These are phyloP conservation scores for Acanthurus tractus DNA, from an alignment of 2,797 vertebrate species.

Conservation along the genomic window DNA sequence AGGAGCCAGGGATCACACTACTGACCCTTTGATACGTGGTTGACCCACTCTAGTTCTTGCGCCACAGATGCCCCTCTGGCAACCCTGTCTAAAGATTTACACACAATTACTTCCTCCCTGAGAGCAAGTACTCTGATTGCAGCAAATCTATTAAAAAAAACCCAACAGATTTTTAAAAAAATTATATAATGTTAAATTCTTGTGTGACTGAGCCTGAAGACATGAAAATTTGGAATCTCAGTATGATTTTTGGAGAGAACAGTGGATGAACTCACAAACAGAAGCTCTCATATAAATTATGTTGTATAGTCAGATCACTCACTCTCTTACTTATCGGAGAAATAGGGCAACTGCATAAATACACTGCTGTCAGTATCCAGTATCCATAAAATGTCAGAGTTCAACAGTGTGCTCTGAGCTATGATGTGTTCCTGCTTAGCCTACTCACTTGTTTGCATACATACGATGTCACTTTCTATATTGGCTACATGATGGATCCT, in stretches of 20 bases:
- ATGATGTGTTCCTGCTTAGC: slow-evolving; percentile 16
- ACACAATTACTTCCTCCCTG: background rate
- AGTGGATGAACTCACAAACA: background rate
- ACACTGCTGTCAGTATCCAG: background rate
- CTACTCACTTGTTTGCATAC: slow-evolving; percentile 17
- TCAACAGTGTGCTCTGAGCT: slow-evolving; percentile 13
- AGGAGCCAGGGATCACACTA: too few species aligned
- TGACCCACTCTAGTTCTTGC: too few species aligned
- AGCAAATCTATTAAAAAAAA: background rate
- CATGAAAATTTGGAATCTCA: background rate
- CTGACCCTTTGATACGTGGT: too few species aligned
- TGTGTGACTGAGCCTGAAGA: background rate
- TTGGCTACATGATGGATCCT: slow-evolving; percentile 24
- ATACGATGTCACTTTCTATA: slow-evolving; percentile 12
- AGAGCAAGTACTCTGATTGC: background rate
- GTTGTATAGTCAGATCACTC: background rate
- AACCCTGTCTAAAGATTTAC: background rate
- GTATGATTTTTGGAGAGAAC: background rate
- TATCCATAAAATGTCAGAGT: slow-evolving; percentile 26
- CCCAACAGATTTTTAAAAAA: too few species aligned
- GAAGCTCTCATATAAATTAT: too few species aligned
- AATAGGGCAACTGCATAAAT: slow-evolving; percentile 15
- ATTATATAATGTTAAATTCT: background rate
- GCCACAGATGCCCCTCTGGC: too few species aligned
- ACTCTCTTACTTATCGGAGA: background rate